Base-by-base conservation (phyloP, 2,113 vertebrate genomes). In the Apodemus sylvaticus region DNA sequence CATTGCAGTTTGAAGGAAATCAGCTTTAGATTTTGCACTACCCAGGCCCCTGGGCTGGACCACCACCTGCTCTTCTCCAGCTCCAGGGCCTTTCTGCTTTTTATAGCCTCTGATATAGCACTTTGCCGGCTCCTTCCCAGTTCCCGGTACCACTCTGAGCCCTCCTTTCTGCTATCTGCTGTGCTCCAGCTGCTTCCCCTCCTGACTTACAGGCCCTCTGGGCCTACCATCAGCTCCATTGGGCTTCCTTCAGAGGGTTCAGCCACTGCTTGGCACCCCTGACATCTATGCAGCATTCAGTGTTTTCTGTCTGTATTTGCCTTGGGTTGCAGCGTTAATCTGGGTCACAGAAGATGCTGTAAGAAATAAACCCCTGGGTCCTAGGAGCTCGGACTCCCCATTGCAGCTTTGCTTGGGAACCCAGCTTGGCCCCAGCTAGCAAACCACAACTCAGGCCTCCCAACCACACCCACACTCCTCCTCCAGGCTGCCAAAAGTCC, bases 171-270 rank as follows among this genome's bases (percentile, higher is more conserved):
- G 19, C 6, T 0, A 1, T 2, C 0, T 39, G 68, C 66, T 24
- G 22, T 24, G 0, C n/a, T 34, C 39, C 11, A 0, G 26, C 34
- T 16, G 1, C 7, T 4, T 9, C 42, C 36, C 36, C 36, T 16
- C 20, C 7, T n/a, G 34, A 58, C 3, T 34, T 7, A 8, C 0
- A 31, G 13, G 19, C 29, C 58, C 45, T 55, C 17, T 4, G 45
- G 16, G 11, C n/a, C n/a, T n/a, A n/a, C 31, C 11, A 29, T 60
- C 36, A 19, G n/a, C n/a, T 45, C 51, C 48, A 22, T 3, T 3
- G 2, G 45, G 20, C 17, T 36, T 68, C 71, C 62, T 39, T 36
- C 19, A 2, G 62, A 60, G 53, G 45, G 58, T 58, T 22, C 11
- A 7, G 68, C 16, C 34, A 29, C 64, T 14, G 39, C 34, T 4